phyloP scores from a whole-genome alignment of 2,797 vertebrate species.

The Artibeus jamaicensis region DNA sequence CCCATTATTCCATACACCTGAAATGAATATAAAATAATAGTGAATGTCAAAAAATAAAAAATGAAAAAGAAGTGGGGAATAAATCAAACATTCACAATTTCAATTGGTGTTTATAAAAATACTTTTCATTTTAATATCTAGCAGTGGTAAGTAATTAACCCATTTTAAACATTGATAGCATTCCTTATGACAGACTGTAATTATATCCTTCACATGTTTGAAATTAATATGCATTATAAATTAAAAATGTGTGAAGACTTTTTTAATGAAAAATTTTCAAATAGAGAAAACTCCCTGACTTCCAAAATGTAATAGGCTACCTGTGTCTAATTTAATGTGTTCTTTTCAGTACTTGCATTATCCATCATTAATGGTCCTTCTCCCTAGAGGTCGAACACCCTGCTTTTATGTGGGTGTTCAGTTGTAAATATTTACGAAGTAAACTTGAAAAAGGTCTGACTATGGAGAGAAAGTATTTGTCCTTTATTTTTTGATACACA shows the following conservation, averaged over 20 bases:
- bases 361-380: background rate
- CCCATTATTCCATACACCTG: background rate
- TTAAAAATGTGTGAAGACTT: conserved; percentile 1
- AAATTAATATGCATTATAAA: conserved; percentile 44
- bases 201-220: conserved; percentile 31
- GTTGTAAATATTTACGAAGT: conserved; percentile 24
- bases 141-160: conserved; percentile 26
- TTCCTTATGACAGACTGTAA: conserved; percentile 5
- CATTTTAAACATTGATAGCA: conserved; percentile 33
- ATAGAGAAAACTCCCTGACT: background rate
- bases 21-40: background rate
- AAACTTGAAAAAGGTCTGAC: conserved; percentile 30
- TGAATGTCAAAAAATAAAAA: background rate
- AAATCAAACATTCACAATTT: conserved; percentile 50
- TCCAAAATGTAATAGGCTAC: background rate
- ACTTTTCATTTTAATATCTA: background rate
- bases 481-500: background rate
- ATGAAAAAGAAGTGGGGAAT: background rate
- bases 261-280: conserved; percentile 15
- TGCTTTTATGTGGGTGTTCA: background rate
- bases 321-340: background rate
- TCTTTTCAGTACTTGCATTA: background rate
- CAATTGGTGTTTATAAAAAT: conserved; percentile 25
- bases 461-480: conserved; percentile 21
- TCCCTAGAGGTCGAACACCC: background rate